These are phyloP conservation scores for Knipowitschia caucasica DNA, from an alignment of 2,797 vertebrate species.

Conservation along the genomic window DNA sequence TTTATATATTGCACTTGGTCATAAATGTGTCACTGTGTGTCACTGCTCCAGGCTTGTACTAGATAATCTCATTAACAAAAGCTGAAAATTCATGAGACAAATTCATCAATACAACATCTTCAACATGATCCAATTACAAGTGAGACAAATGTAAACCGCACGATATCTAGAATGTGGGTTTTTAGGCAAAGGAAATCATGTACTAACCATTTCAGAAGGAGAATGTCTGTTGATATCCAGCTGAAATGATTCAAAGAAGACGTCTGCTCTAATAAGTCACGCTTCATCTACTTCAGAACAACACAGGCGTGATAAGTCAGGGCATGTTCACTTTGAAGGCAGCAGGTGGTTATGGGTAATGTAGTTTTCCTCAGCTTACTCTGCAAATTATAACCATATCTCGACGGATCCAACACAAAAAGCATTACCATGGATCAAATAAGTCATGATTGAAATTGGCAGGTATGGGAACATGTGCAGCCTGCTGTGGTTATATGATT, in stretches of 20 bases:
- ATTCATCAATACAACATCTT: no score
- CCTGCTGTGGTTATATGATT: no score
- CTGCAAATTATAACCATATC: neutral
- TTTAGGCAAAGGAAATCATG: neutral
- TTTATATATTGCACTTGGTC: neutral
- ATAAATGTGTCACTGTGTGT: neutral
- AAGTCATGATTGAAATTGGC: neutral
- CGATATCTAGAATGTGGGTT: no score
- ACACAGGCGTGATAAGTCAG: conserved; percentile 25
- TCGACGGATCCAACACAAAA: neutral
- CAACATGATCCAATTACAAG: no score
- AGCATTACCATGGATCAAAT: neutral
- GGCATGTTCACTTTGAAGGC: conserved; percentile 31
- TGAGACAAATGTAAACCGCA: no score
- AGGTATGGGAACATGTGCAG: no score
- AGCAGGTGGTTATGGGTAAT: conserved; percentile 46
- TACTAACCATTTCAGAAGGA: conserved; percentile 27
- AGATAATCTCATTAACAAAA: neutral
- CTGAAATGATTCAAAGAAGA: neutral
- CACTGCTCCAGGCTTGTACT: conserved; percentile 1
- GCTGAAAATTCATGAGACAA: neutral
- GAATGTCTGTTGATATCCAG: conserved; percentile 11
- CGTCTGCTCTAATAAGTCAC: neutral
- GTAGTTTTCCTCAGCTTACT: conserved; percentile 20
- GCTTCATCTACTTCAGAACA: conserved; percentile 7